A percentile compares a stretch with the other conserved stretches of the same genome.
These are phyloP conservation scores for Drosophila mauritiana DNA, from an alignment of 1,140 invertebrate species.

Conservation along the genomic window DNA sequence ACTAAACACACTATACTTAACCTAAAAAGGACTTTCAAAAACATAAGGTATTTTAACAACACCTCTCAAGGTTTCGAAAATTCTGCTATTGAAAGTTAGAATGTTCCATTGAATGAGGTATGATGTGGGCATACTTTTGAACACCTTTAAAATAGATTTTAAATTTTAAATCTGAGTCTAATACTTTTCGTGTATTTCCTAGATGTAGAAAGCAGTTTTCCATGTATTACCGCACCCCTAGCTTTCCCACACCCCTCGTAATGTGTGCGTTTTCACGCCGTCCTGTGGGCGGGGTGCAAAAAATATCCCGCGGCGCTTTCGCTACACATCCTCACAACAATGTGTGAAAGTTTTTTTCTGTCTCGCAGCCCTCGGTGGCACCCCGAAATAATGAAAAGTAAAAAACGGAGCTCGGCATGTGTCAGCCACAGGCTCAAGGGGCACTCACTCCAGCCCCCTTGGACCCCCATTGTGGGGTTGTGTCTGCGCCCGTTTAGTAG, in stretches of 20 bases:
- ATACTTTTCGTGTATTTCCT: no score
- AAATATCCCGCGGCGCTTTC: constrained; percentile 78
- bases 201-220: no score
- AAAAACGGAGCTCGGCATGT: constrained; percentile 74
- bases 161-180: not conserved
- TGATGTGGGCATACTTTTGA: not conserved
- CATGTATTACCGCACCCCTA: constrained; percentile 5
- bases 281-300: constrained; percentile 36
- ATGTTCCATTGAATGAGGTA: not conserved
- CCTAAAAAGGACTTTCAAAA: not conserved
- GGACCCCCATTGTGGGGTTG: constrained; percentile 30
- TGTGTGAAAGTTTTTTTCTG: constrained; percentile 82
- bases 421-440: constrained; percentile 67
- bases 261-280: constrained; percentile 78
- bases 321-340: constrained; percentile 79
- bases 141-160: not conserved
- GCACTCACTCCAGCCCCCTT: constrained; percentile 11
- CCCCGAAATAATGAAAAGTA: constrained; percentile 27
- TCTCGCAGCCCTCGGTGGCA: constrained; percentile 29
- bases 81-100: not conserved
- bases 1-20: no score
- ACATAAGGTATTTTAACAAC: not conserved
- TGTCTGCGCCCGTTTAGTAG: constrained; percentile 65
- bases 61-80: not conserved
- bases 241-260: constrained; percentile 24